A percentile compares a stretch with the other conserved stretches of the same genome.
These are phyloP conservation scores for Cotesia congregata DNA, from an alignment of 2,888 invertebrate species.

Conservation along the genomic window DNA sequence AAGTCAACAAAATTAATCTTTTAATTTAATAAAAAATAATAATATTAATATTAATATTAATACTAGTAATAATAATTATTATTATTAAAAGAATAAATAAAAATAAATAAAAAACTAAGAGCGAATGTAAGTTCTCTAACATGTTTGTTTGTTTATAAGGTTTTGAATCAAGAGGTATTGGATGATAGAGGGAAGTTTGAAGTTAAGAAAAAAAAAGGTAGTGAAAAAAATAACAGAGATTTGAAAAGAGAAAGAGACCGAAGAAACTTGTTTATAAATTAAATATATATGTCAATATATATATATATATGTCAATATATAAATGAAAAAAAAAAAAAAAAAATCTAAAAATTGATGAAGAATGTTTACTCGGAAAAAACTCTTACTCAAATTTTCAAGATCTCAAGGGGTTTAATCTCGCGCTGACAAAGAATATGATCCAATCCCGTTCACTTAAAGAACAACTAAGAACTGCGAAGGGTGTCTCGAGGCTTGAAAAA, in stretches of 20 bases:
- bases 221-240: conserved; percentile 19
- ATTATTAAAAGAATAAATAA: conserved; percentile 47
- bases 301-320: background rate
- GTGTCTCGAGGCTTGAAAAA: background rate
- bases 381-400: conserved; percentile 67
- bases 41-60: conserved; percentile 36
- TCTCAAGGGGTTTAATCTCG: conserved; percentile 62
- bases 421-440: conserved; percentile 71
- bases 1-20: conserved; percentile 35
- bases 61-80: conserved; percentile 40
- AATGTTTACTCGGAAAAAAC: conserved; percentile 50
- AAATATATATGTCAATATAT: conserved; percentile 64
- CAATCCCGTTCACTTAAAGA: conserved; percentile 62
- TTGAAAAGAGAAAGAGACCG: conserved; percentile 28
- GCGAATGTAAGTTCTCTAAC: conserved; percentile 67
- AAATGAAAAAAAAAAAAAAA: conserved; percentile 50
- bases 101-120: conserved; percentile 54
- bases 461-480: conserved; percentile 65
- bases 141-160: conserved; percentile 86
- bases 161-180: conserved; percentile 87
- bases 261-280: conserved; percentile 58
- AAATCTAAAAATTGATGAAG: conserved; percentile 68
- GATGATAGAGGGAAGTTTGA: conserved; percentile 76
- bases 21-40: conserved; percentile 36
- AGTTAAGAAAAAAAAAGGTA: conserved; percentile 61